These are phyloP conservation scores for Cardinalis cardinalis DNA, from an alignment of 2,113 vertebrate species.

Conservation along the genomic window DNA sequence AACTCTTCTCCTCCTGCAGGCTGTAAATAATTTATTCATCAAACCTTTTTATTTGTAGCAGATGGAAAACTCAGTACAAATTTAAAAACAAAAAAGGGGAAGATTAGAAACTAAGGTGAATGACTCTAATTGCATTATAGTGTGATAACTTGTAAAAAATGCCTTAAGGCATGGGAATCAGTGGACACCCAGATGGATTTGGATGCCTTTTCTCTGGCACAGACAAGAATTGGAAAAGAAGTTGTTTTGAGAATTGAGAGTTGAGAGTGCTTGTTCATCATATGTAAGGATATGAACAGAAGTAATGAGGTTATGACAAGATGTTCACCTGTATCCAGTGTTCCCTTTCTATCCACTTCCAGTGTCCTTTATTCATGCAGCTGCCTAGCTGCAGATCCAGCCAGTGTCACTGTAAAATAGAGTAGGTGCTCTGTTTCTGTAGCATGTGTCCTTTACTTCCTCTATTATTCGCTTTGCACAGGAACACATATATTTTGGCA, in stretches of 20 bases:
- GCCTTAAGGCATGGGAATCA: background rate
- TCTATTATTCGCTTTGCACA: background rate
- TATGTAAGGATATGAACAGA: background rate
- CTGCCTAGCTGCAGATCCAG: background rate
- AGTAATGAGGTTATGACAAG: background rate
- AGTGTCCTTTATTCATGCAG: background rate
- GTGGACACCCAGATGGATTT: background rate
- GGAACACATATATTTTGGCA: background rate
- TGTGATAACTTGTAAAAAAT: background rate
- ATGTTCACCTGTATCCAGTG: background rate
- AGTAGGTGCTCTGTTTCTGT: background rate
- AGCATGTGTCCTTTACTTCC: background rate
- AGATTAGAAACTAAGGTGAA: conserved; percentile 28
- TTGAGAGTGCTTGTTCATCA: background rate
- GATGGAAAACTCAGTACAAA: conserved; percentile 23
- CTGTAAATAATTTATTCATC: conserved; percentile 61
- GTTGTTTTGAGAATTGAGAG: background rate
- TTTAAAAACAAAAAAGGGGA: conserved; percentile 26
- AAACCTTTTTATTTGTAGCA: conserved; percentile 48
- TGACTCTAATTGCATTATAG: background rate
- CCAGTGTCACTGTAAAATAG: background rate
- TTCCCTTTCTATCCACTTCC: background rate
- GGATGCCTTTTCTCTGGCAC: background rate
- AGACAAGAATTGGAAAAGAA: background rate
- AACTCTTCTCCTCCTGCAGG: conserved; percentile 35